Evolutionary conservation across 2,888 invertebrate species (phyloP).

Genomic region (Mactromeris polynyma): DNA sequence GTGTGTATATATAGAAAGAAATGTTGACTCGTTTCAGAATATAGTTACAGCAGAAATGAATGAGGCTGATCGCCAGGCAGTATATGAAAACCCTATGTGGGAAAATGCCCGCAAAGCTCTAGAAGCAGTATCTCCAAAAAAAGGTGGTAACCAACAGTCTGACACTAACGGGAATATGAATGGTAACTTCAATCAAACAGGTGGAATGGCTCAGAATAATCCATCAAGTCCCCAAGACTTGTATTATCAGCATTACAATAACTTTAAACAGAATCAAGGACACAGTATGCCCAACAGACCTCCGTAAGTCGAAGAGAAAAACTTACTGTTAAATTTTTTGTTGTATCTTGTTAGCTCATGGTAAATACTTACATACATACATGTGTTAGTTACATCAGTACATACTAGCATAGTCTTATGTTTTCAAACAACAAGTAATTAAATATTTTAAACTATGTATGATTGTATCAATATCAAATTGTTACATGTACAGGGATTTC

Average conservation of each 20-base stretch:
- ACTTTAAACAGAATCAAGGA: slow-evolving; percentile 69
- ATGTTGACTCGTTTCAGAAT: neutral
- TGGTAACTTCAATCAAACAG: slow-evolving; percentile 30
- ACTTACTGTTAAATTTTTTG: neutral
- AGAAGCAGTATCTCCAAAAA: slow-evolving; percentile 75
- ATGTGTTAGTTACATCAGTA: no score
- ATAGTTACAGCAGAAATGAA: slow-evolving; percentile 28
- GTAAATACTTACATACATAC: no score
- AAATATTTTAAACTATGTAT: no score
- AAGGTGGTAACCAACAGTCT: slow-evolving; percentile 48
- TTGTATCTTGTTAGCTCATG: no score
- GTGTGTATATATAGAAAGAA: neutral
- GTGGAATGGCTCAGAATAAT: slow-evolving; percentile 26
- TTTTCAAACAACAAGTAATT: no score
- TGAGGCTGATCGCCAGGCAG: slow-evolving; percentile 32
- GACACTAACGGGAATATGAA: neutral
- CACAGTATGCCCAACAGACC: slow-evolving; percentile 30
- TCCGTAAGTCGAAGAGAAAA: slow-evolving; percentile 39
- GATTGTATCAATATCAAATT: no score
- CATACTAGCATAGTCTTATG: no score
- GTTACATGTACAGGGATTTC: no score
- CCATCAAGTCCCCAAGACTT: slow-evolving; percentile 46
- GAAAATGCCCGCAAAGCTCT: slow-evolving; percentile 82
- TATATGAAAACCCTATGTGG: slow-evolving; percentile 79
- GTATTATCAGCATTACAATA: slow-evolving; percentile 65